A percentile compares a stretch with the other conserved stretches of the same genome.
Conservation (phyloP, 64 coral and sea anemone species). For the Acropora yongei region DNA sequence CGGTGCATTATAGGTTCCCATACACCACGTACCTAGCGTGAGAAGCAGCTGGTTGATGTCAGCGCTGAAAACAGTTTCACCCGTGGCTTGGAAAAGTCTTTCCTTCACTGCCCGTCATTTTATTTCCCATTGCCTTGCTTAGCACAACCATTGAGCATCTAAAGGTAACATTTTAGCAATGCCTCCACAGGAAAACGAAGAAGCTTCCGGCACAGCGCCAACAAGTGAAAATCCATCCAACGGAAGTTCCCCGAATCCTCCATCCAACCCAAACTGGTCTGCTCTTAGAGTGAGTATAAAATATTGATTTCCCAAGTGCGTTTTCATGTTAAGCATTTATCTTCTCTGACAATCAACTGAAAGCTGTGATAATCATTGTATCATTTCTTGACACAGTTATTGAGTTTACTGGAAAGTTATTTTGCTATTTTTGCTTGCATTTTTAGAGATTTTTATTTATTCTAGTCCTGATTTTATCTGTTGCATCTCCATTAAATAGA, state of each 20-base stretch:
- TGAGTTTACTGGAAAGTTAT: too few relatives aligned
- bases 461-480: neutral
- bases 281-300: constrained; percentile 62
- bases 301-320: neutral
- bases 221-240: neutral
- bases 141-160: neutral
- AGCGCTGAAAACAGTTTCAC: neutral
- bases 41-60: constrained; percentile 46
- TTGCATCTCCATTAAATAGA: neutral
- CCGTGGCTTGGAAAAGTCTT: neutral
- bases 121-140: neutral
- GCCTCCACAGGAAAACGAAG: constrained; percentile 69
- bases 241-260: neutral
- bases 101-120: neutral
- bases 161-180: neutral
- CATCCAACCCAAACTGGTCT: constrained; percentile 57
- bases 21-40: neutral
- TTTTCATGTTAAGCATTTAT: neutral
- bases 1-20: too few relatives aligned
- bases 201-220: neutral
- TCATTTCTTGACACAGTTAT: too few relatives aligned
- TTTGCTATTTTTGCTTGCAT: too few relatives aligned
- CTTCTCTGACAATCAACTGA: too few relatives aligned
- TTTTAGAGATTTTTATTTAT: too few relatives aligned
- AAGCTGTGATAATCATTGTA: too few relatives aligned